Evolutionary conservation across 2,797 vertebrate species (phyloP), one percentile per base, ranked within the genome.

Genomic region (Syndactyla subalaris): DNA sequence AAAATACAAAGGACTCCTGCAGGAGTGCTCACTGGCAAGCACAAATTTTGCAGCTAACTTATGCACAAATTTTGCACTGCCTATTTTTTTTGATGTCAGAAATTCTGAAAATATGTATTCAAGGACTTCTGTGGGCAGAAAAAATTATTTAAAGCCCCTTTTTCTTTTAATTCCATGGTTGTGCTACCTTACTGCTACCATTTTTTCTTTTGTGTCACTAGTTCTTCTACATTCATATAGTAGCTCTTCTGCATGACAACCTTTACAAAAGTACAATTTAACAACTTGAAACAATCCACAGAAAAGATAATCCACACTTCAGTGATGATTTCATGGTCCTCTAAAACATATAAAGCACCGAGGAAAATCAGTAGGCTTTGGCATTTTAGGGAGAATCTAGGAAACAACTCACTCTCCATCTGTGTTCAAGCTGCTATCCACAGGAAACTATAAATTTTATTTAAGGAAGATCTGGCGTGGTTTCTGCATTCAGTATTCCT

Each of bases 71-170:
- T 62, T 59, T 89, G 73, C 30, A 59, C 22, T 49, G 43, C 51
- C 34, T 66, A n/a, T 66, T 82, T 88, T 83, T 48, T 45, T 4
- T 34, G 34, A 29, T 21, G 59, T 41, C 74, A 91, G 67, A 92
- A 87, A 61, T 68, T 68, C 63, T 78, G 74, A 43, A 78, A 72
- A 89, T 54, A 8, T 30, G 14, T 73, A 70, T 79, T 91, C 32
- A 85, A 67, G 65, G 22, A 27, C 75, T 8, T 27, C 43, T 17
- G 9, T 46, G 46, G 21, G 36, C 17, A 83, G 70, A 62, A 67
- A 32, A 63, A 91, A 29, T 51, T 48, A 66, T 46, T 59, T 4
- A 0, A 39, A 26, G 32, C 10, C 0, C 1, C 2, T 23, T 34
- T 70, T 43, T 46, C 7, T 61, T 85, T 93, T 66, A 83, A 80